phyloP scores from a whole-genome alignment of 1,140 invertebrate species.

The Heterodera carotae region DNA sequence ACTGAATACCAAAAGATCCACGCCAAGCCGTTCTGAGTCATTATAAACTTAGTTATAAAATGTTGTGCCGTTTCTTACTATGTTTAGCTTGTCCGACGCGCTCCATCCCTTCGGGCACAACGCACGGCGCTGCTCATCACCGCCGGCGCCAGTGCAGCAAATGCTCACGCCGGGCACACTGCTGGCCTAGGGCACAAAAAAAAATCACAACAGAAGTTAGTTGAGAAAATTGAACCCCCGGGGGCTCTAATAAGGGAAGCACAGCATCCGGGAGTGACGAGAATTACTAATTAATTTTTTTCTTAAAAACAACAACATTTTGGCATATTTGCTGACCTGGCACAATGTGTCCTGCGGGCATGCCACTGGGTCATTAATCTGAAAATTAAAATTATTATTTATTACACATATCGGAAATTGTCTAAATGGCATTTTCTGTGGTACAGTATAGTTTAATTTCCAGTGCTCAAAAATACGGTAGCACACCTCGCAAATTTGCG shows the following conservation, averaged over 20 bases:
- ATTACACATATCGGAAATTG: too few relatives aligned
- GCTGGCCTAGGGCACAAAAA: not conserved
- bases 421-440: too few relatives aligned
- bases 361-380: conserved; percentile 41
- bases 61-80: too few relatives aligned
- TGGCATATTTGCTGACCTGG: conserved; percentile 37
- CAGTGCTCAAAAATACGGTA: not conserved
- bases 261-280: too few relatives aligned
- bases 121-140: conserved; percentile 13
- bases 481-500: conserved; percentile 43
- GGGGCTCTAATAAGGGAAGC: too few relatives aligned
- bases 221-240: too few relatives aligned
- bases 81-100: conserved; percentile 27
- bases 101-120: conserved; percentile 45
- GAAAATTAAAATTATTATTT: too few relatives aligned
- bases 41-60: too few relatives aligned
- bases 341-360: conserved; percentile 41
- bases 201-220: too few relatives aligned
- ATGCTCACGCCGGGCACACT: conserved; percentile 52
- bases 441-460: too few relatives aligned
- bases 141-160: conserved; percentile 36
- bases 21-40: too few relatives aligned
- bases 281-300: not conserved
- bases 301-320: not conserved
- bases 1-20: too few relatives aligned